phyloP scores from a whole-genome alignment of 2,113 vertebrate genomes.

The Varanus salvator region DNA sequence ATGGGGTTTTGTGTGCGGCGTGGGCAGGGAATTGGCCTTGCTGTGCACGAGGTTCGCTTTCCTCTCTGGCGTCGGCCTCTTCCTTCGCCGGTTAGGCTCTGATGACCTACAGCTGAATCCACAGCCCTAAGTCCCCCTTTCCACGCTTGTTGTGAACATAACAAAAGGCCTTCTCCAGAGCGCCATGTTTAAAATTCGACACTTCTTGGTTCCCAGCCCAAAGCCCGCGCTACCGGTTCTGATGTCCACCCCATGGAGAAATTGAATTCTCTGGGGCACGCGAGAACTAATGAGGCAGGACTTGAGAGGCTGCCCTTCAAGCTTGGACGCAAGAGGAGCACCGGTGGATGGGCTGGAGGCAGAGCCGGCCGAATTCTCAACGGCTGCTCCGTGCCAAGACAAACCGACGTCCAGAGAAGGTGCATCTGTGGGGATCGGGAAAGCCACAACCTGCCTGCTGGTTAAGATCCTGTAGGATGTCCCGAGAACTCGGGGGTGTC shows the following conservation, averaged over 20 bases:
- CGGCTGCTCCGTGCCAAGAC: neutral
- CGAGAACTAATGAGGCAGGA: too few species aligned
- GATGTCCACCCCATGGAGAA: neutral
- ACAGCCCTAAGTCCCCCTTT: neutral
- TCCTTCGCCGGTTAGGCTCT: neutral
- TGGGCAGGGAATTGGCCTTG: neutral
- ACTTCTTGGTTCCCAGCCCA: too few species aligned
- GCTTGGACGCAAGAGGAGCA: neutral
- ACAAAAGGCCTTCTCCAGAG: neutral
- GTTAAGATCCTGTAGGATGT: too few species aligned
- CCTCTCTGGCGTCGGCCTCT: neutral
- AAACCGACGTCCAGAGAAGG: neutral
- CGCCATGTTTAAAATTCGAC: too few species aligned
- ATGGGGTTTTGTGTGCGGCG: fast-evolving
- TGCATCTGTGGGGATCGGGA: neutral
- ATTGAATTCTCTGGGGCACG: neutral
- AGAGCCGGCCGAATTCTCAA: neutral
- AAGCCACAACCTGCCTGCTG: too few species aligned
- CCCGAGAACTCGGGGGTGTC: too few species aligned
- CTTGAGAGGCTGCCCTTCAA: neutral
- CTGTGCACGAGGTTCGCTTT: neutral
- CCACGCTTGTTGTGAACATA: neutral
- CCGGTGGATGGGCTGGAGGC: neutral
- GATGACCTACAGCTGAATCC: neutral
- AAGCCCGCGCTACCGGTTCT: neutral